A percentile compares a stretch with the other conserved stretches of the same genome.
Conservation (phyloP, 2,888 invertebrate genomes). For the Petrophora chlorosata region DNA sequence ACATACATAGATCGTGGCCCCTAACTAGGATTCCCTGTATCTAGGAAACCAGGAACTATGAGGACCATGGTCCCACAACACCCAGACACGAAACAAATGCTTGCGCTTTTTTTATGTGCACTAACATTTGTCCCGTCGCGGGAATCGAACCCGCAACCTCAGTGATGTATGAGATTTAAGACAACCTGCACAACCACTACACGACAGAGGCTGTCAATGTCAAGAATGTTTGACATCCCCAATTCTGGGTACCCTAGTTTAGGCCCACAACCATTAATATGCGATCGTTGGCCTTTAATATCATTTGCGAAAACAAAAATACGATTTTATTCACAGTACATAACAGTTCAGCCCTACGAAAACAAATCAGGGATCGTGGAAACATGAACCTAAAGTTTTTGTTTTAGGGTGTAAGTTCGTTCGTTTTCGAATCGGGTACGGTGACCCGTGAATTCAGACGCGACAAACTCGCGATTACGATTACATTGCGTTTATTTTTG, state of each 20-base stretch:
- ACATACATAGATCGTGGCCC: no score
- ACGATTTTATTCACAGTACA: constrained; percentile 25
- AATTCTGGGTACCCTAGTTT: constrained; percentile 4
- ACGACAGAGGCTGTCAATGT: no score
- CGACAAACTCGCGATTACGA: constrained; percentile 49
- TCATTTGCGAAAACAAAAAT: constrained; percentile 27
- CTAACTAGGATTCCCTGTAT: no score
- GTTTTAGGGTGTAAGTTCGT: constrained; percentile 23
- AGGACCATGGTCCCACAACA: no score
- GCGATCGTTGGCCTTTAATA: constrained; percentile 20
- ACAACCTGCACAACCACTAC: no score
- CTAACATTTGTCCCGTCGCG: no score
- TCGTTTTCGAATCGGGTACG: constrained; percentile 32
- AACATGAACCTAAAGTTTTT: constrained; percentile 17
- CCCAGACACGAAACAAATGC: no score
- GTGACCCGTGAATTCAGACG: constrained; percentile 45
- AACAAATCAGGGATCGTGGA: constrained; percentile 5
- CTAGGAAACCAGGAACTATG: no score
- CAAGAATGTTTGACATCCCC: background rate
- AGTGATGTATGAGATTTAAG: no score
- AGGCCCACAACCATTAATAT: constrained; percentile 14
- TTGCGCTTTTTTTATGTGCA: no score
- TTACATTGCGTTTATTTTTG: constrained; percentile 51
- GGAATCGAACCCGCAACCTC: no score
- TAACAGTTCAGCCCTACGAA: constrained; percentile 18